These are phyloP conservation scores for Euwallacea similis DNA, from an alignment of 1,140 invertebrate species.

Conservation along the genomic window DNA sequence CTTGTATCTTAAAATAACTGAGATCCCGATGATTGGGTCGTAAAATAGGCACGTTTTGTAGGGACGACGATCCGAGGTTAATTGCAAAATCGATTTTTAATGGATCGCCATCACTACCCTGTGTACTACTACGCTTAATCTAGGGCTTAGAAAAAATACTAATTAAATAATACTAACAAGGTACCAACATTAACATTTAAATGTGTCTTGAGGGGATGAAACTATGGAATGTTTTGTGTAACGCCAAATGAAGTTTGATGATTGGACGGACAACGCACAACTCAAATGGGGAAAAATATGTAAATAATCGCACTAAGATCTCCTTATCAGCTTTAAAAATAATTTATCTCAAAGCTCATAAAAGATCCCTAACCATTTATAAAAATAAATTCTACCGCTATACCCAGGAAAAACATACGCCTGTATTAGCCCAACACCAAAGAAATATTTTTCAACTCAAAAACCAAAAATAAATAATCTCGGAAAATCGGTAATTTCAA, in stretches of 20 bases:
- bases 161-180: background rate
- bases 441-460: background rate
- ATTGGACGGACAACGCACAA: background rate
- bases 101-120: background rate
- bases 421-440: background rate
- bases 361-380: background rate
- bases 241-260: too few relatives aligned
- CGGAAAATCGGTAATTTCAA: background rate
- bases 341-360: background rate
- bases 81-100: too few relatives aligned
- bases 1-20: background rate
- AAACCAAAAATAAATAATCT: background rate
- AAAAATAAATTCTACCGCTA: background rate
- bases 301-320: too few relatives aligned
- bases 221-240: background rate
- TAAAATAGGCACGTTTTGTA: background rate
- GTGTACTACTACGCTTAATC: background rate
- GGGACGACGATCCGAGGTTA: too few relatives aligned
- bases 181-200: background rate
- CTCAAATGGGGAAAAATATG: background rate
- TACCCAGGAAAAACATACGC: slow-evolving; percentile 28
- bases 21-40: background rate
- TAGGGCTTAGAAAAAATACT: background rate
- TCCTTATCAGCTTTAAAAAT: too few relatives aligned
- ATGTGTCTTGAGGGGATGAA: background rate